Percentiles rank a stretch among this genome's conserved stretches.
phyloP scores from a whole-genome alignment of 2,797 vertebrate species.

The Malurus leucopterus region DNA sequence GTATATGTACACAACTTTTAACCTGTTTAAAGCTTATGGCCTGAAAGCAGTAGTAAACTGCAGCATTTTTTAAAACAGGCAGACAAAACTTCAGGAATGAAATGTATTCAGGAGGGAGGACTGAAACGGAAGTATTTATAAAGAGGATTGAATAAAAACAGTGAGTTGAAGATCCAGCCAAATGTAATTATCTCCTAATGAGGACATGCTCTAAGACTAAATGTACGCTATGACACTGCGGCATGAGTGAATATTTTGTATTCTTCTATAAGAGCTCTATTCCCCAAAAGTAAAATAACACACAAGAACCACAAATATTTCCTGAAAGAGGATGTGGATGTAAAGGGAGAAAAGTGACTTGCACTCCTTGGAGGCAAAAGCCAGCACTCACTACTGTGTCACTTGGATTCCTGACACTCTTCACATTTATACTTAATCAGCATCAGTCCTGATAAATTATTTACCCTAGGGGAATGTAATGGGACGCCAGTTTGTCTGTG shows the following conservation, averaged over 20 bases:
- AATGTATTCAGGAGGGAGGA: neutral
- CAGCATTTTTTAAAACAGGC: neutral
- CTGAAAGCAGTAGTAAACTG: neutral
- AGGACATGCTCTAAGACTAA: neutral
- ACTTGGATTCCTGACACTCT: constrained; percentile 52
- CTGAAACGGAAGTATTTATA: neutral
- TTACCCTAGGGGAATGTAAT: constrained; percentile 52
- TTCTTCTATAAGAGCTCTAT: neutral
- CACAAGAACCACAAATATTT: neutral
- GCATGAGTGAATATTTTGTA: neutral
- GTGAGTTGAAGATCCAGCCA: neutral
- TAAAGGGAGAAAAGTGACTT: constrained; percentile 36
- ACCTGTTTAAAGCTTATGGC: neutral
- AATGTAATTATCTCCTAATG: neutral
- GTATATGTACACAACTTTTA: neutral
- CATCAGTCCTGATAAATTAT: constrained; percentile 58
- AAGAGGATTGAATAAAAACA: neutral
- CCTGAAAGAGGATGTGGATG: neutral
- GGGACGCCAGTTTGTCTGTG: constrained; percentile 39
- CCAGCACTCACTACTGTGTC: neutral
- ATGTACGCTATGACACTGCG: neutral
- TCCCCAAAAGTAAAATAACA: neutral
- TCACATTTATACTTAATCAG: constrained; percentile 62
- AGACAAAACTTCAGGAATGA: neutral
- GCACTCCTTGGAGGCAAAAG: constrained; percentile 33